Evolutionary conservation across 2,113 vertebrate genomes (phyloP).

Genomic region (Pleuronectes platessa): DNA sequence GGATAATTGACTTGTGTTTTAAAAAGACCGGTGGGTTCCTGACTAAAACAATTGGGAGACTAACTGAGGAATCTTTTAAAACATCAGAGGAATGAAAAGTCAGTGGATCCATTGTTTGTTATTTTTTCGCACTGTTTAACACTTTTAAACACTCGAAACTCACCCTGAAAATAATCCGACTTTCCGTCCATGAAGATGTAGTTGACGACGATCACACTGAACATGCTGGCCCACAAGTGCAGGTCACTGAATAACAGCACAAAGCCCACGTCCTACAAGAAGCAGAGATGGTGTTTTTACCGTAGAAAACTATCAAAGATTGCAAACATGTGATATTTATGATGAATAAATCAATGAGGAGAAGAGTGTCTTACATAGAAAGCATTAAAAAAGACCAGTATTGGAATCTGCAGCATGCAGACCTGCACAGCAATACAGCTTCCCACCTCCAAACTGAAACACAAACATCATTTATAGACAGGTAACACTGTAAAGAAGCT

Average conservation of each 20-base stretch:
- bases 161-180: conserved; percentile 91
- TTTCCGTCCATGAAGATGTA: conserved; percentile 91
- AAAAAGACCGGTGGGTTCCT: too few species aligned
- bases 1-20: background rate
- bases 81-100: too few species aligned
- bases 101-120: too few species aligned
- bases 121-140: too few species aligned
- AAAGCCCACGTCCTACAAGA: conserved; percentile 83
- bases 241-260: conserved; percentile 85
- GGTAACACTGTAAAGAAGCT: background rate
- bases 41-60: too few species aligned
- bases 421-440: conserved; percentile 91
- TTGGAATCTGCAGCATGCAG: conserved; percentile 93
- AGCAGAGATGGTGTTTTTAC: conserved; percentile 16
- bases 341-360: conserved; percentile 8
- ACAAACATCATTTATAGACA: background rate
- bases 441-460: conserved; percentile 88
- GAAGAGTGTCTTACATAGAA: conserved; percentile 86
- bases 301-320: background rate
- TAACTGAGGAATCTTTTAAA: too few species aligned
- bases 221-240: conserved; percentile 88
- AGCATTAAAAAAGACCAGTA: conserved; percentile 88
- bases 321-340: background rate
- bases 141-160: background rate
- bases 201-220: conserved; percentile 88